A percentile compares a stretch with the other conserved stretches of the same genome.
Conservation (phyloP, 2,797 vertebrate genomes). For the Trachurus trachurus region DNA sequence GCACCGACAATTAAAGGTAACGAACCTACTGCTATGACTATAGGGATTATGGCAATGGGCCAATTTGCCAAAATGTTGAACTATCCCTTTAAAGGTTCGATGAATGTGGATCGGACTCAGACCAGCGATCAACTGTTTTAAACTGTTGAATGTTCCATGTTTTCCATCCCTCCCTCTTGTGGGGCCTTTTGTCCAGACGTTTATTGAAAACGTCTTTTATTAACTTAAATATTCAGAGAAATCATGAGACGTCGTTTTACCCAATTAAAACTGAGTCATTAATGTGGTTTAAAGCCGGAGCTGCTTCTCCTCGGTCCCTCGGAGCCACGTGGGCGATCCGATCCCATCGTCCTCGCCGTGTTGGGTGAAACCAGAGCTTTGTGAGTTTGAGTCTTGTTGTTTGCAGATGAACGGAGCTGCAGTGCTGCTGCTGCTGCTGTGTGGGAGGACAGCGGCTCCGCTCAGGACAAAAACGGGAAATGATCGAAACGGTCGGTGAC, state of each 20-base stretch:
- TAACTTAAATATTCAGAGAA: background rate
- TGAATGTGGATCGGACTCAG: too few species aligned
- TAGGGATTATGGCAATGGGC: too few species aligned
- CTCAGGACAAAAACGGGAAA: slow-evolving; percentile 69
- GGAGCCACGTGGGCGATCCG: slow-evolving; percentile 14
- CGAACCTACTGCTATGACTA: too few species aligned
- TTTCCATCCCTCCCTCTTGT: too few species aligned
- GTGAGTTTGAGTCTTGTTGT: background rate
- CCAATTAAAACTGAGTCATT: background rate
- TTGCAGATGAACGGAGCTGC: slow-evolving; percentile 29
- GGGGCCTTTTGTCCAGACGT: background rate
- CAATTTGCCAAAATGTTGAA: too few species aligned
- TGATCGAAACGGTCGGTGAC: slow-evolving; percentile 41
- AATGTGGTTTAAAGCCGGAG: background rate
- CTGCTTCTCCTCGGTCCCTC: background rate
- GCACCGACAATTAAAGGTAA: too few species aligned
- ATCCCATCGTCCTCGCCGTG: slow-evolving; percentile 10
- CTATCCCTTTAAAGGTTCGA: too few species aligned
- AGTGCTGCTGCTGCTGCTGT: slow-evolving; percentile 34
- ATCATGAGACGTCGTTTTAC: background rate
- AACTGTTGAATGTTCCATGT: background rate
- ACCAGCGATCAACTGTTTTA: background rate
- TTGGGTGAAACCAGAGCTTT: background rate
- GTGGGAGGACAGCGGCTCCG: slow-evolving; percentile 60
- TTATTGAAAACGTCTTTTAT: background rate